Base-by-base conservation (phyloP, 2,797 vertebrate genomes). In the Lacerta agilis region DNA sequence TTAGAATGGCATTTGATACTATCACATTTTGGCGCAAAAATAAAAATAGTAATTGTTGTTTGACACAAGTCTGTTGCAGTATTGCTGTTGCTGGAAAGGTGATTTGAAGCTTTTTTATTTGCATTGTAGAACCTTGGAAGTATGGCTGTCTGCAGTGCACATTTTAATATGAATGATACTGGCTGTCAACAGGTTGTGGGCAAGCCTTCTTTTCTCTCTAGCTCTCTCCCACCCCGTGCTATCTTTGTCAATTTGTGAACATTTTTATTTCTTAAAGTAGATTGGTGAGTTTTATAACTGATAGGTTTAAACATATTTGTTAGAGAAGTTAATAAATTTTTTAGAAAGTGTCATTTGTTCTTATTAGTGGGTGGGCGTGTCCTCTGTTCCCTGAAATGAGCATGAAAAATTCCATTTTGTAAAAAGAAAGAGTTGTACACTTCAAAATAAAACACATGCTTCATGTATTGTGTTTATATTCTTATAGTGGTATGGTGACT, bases 1-100 rank as follows among this genome's bases (percentile, higher is more conserved):
- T 27, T 7, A 55, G 49, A 0, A 0, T 0, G 29, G 4, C 66
- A 1, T 0, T 49, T 66, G 15, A 41, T 5, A 0, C 27, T 41
- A 45, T 1, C 58, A 10, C 27, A 7, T 1, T 38, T 9, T 25
- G n/a, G 18, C n/a, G 0, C 8, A 8, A 13, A 23, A 55, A 82
- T 3, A 61, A 15, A 27, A 27, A 8, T 45, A 17, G 23, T n/a
- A 43, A 55, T 36, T 55, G 8, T 8, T 0, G 2, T 2, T 78
- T 11, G 5, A 0, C 0, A 33, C 36, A 55, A 38, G 75, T 85
- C 36, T 0, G 0, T 11, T 33, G 69, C 25, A 25, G 79, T 0
- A 17, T 0, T 10, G 5, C 5, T 77, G 83, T 81, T 8, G 43
- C 58, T 66, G 2, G 17, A 82, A 55, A 9, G 43, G 86, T 18